Evolutionary conservation across 2,888 invertebrate species (phyloP).

Genomic region (Ypsolopha sequella): DNA sequence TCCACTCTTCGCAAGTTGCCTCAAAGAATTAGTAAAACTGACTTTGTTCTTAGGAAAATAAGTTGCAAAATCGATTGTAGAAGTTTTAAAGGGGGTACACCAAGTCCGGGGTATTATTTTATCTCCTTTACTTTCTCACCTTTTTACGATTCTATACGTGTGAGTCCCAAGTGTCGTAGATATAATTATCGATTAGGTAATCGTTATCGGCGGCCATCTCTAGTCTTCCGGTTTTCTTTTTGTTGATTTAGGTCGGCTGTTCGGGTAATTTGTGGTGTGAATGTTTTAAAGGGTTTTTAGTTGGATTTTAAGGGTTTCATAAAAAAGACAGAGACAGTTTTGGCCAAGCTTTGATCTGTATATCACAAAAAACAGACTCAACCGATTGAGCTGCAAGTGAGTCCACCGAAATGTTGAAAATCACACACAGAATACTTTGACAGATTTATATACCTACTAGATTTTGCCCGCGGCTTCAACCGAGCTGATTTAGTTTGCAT

Average conservation of each 20-base stretch:
- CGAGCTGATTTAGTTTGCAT: too few relatives aligned
- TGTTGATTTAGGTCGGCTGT: constrained; percentile 52
- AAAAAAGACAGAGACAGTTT: too few relatives aligned
- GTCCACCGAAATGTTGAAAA: too few relatives aligned
- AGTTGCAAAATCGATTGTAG: constrained; percentile 13
- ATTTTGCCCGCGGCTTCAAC: too few relatives aligned
- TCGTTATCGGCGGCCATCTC: constrained; percentile 60
- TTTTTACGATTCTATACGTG: constrained; percentile 63
- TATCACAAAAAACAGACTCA: too few relatives aligned
- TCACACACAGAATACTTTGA: too few relatives aligned
- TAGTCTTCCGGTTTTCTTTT: constrained; percentile 65
- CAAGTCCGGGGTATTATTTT: constrained; percentile 30
- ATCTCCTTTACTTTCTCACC: constrained; percentile 67
- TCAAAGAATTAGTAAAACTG: neutral
- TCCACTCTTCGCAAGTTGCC: constrained; percentile 56
- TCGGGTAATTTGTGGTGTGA: constrained; percentile 37
- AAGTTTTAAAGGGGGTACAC: neutral
- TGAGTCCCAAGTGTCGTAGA: constrained; percentile 65
- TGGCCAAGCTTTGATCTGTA: too few relatives aligned
- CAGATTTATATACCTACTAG: too few relatives aligned
- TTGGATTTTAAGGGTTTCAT: too few relatives aligned
- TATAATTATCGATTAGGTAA: constrained; percentile 70
- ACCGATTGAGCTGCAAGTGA: too few relatives aligned
- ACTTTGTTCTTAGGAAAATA: constrained; percentile 8
- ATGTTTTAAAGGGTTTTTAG: neutral